These are phyloP conservation scores for Helicorthomorpha holstii DNA, from an alignment of 1,140 invertebrate genomes.

Conservation along the genomic window DNA sequence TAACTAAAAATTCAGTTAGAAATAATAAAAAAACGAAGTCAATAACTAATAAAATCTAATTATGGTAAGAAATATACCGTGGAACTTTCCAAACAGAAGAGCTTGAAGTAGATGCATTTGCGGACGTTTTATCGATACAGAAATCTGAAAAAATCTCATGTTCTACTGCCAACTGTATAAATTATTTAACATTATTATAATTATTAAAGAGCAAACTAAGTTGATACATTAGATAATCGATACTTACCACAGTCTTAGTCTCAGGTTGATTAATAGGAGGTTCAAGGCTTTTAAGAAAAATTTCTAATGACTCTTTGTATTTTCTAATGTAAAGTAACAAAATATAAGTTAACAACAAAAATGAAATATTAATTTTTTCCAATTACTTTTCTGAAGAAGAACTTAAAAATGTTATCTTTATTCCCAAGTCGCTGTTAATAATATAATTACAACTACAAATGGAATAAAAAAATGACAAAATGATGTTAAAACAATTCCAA, in stretches of 20 bases:
- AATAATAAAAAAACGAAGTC: neutral
- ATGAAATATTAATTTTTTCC: neutral
- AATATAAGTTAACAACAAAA: neutral
- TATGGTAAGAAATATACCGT: neutral
- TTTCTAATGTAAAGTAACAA: neutral
- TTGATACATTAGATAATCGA: neutral
- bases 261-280: neutral
- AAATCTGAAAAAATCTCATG: neutral
- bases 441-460: neutral
- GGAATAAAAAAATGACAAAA: neutral
- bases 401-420: too few relatives aligned
- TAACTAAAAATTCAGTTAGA: neutral
- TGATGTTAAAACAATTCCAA: neutral
- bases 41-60: neutral
- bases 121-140: neutral
- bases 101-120: neutral
- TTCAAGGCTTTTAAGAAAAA: neutral
- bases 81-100: neutral
- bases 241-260: neutral
- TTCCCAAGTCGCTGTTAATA: too few relatives aligned
- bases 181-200: neutral
- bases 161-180: neutral
- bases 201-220: neutral
- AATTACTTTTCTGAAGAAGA: too few relatives aligned
- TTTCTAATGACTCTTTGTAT: neutral